Evolutionary conservation across 2,797 vertebrate species (phyloP).

Genomic region (Ciconia nigra): DNA sequence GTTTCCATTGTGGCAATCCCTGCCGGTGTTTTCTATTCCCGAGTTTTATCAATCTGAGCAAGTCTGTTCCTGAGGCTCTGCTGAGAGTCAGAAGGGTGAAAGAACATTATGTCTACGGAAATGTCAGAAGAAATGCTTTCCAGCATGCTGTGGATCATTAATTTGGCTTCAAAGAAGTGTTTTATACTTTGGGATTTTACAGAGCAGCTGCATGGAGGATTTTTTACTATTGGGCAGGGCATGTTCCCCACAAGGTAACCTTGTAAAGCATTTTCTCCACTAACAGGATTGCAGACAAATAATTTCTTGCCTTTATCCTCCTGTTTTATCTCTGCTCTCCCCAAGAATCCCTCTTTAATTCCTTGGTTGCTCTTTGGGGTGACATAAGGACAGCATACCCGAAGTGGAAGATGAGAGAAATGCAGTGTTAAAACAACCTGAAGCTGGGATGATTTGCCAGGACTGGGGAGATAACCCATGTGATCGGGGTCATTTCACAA

Average conservation of each 20-base stretch:
- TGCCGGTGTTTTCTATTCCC: background rate
- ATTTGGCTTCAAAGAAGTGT: constrained; percentile 19
- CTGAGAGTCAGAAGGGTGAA: constrained; percentile 31
- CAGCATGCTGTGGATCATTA: background rate
- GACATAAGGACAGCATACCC: background rate
- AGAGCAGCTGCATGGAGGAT: background rate
- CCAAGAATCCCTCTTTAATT: background rate
- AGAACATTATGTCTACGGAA: background rate
- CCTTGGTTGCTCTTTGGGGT: background rate
- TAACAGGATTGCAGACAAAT: background rate
- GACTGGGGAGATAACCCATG: background rate
- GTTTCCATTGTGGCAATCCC: background rate
- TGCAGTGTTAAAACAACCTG: background rate
- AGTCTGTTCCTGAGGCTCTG: constrained; percentile 13
- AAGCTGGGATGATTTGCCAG: background rate
- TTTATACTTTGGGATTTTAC: constrained; percentile 22
- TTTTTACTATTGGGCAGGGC: background rate
- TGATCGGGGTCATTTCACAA: background rate
- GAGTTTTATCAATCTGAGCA: constrained; percentile 4
- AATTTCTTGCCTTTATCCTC: constrained; percentile 5
- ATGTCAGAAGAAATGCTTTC: constrained; percentile 29
- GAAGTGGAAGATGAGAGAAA: background rate
- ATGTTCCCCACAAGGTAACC: background rate
- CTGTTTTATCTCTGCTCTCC: constrained; percentile 11
- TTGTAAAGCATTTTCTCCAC: background rate